phyloP scores from a whole-genome alignment of 2,888 invertebrate genomes.

The Helicoverpa assulta region DNA sequence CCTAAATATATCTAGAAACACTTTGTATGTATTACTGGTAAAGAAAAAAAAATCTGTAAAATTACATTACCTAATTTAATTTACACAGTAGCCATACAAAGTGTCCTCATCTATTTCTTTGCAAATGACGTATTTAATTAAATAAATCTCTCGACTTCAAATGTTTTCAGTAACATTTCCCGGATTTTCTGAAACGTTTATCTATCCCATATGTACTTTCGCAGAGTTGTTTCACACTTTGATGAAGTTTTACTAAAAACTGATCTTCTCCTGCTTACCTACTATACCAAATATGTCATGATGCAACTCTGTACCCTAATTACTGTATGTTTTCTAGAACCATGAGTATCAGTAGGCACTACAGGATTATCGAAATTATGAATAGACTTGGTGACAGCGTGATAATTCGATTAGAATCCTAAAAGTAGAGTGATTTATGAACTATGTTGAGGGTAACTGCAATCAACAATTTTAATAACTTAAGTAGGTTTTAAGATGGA shows the following conservation, averaged over 20 bases:
- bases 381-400: conserved; percentile 64
- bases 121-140: neutral
- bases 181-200: conserved; percentile 13
- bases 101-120: neutral
- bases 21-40: neutral
- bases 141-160: neutral
- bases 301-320: conserved; percentile 21
- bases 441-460: conserved; percentile 62
- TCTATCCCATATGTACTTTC: conserved; percentile 18
- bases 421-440: conserved; percentile 66
- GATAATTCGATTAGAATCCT: conserved; percentile 71
- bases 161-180: neutral
- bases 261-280: neutral
- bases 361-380: conserved; percentile 50
- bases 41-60: too few species aligned
- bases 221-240: conserved; percentile 12
- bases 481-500: conserved; percentile 82
- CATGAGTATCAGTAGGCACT: conserved; percentile 39
- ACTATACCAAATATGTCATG: neutral
- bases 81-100: neutral
- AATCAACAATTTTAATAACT: conserved; percentile 71
- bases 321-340: conserved; percentile 15
- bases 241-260: too few species aligned
- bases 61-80: too few species aligned
- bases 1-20: neutral